Percentiles rank a stretch among this genome's conserved stretches.
phyloP scores from a whole-genome alignment of 2,888 invertebrate genomes.

The Polydrusus tereticollis region DNA sequence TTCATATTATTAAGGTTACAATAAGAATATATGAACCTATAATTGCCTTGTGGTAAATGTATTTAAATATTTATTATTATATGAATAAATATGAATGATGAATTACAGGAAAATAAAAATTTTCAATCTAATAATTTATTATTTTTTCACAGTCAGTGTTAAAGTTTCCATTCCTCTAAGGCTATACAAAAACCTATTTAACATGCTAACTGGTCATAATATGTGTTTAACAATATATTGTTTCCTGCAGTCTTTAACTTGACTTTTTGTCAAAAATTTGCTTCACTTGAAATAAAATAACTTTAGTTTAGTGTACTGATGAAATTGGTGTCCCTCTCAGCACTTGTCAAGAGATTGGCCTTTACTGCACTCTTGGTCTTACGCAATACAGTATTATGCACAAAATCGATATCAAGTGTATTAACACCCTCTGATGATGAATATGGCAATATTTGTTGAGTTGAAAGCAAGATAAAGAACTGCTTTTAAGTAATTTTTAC shows the following conservation, averaged over 20 bases:
- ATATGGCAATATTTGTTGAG: neutral
- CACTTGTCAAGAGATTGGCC: no score
- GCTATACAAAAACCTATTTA: constrained; percentile 54
- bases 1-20: constrained; percentile 59
- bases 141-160: constrained; percentile 42
- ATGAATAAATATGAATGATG: constrained; percentile 34
- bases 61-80: constrained; percentile 49
- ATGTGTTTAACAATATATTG: constrained; percentile 22
- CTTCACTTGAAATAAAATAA: neutral
- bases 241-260: neutral
- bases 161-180: constrained; percentile 23
- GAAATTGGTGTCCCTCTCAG: no score
- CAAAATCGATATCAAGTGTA: no score
- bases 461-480: constrained; percentile 2
- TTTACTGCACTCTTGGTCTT: no score
- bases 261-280: neutral
- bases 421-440: no score
- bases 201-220: constrained; percentile 52
- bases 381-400: no score
- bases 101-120: constrained; percentile 29
- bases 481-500: neutral
- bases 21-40: constrained; percentile 54
- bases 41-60: constrained; percentile 54
- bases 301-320: neutral
- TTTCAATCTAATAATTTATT: constrained; percentile 19